Evolutionary conservation across 2,113 vertebrate species (phyloP).

Genomic region (Tauraco erythrolophus): DNA sequence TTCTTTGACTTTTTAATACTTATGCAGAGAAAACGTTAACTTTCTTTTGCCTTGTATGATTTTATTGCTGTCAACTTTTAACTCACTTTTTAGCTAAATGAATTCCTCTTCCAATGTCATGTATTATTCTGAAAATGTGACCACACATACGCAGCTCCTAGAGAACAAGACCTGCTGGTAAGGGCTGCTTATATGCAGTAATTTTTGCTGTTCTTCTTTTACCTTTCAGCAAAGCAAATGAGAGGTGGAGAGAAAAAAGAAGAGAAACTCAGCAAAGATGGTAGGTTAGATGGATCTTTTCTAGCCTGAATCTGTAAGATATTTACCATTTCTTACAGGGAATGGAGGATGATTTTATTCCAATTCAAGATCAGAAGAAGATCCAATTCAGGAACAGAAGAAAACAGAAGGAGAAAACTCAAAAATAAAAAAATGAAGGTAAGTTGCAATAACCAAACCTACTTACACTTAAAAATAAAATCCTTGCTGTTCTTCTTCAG

Average conservation of each 20-base stretch:
- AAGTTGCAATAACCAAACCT: background rate
- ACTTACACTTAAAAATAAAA: conserved; percentile 29
- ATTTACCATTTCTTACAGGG: background rate
- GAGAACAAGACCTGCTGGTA: background rate
- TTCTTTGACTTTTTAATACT: background rate
- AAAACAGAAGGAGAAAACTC: background rate
- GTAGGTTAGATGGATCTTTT: background rate
- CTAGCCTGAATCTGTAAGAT: background rate
- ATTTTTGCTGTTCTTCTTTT: background rate
- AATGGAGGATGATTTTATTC: background rate
- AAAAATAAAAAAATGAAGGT: background rate
- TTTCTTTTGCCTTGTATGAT: background rate
- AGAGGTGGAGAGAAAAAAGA: background rate
- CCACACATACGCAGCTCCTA: background rate
- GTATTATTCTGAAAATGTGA: background rate
- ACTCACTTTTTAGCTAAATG: background rate
- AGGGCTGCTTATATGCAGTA: background rate
- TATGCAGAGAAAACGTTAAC: background rate
- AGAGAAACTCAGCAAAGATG: background rate
- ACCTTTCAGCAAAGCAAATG: background rate
- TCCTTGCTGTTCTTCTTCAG: conserved; percentile 9
- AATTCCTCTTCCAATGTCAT: background rate
- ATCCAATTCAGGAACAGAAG: too few relatives aligned
- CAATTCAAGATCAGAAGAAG: background rate
- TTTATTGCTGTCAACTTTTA: background rate